Evolutionary conservation across 2,888 invertebrate genomes (phyloP).

Genomic region (Andrena praecox): DNA sequence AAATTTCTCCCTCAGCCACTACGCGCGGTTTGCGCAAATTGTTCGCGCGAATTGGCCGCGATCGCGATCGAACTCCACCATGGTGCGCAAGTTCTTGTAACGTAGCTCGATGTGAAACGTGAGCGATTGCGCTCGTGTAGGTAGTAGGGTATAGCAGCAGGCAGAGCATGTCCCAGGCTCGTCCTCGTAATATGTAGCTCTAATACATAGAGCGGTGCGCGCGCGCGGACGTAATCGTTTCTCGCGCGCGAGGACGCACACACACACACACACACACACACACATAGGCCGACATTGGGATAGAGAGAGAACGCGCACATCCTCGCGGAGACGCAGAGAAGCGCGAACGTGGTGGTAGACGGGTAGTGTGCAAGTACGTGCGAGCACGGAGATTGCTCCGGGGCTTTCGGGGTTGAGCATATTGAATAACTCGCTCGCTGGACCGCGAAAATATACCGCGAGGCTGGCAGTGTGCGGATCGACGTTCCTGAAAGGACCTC

Average conservation of each 20-base stretch:
- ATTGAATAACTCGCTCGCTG: constrained; percentile 85
- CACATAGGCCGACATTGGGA: too few relatives aligned
- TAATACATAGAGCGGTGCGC: constrained; percentile 14
- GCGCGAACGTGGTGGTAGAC: constrained; percentile 19
- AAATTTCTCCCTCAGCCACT: not conserved
- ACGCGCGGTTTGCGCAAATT: not conserved
- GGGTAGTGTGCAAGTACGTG: constrained; percentile 59
- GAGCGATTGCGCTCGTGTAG: constrained; percentile 52
- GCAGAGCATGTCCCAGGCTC: constrained; percentile 58
- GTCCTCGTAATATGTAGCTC: constrained; percentile 57
- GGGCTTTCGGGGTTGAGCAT: constrained; percentile 84
- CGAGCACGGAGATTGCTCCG: constrained; percentile 82
- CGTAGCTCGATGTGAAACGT: constrained; percentile 45
- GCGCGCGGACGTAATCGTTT: constrained; percentile 29
- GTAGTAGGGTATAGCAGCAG: constrained; percentile 31
- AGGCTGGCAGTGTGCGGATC: constrained; percentile 76
- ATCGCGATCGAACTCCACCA: constrained; percentile 26
- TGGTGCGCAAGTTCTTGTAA: constrained; percentile 42
- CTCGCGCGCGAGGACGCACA: not conserved
- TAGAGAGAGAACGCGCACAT: not conserved
- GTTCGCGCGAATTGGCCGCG: constrained; percentile 15
- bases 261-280: not conserved
- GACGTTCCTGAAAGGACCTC: constrained; percentile 81
- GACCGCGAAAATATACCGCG: constrained; percentile 85
- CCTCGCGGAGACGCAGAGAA: constrained; percentile 12